Base-by-base conservation (phyloP, 2,113 vertebrate genomes). In the Mirounga angustirostris region DNA sequence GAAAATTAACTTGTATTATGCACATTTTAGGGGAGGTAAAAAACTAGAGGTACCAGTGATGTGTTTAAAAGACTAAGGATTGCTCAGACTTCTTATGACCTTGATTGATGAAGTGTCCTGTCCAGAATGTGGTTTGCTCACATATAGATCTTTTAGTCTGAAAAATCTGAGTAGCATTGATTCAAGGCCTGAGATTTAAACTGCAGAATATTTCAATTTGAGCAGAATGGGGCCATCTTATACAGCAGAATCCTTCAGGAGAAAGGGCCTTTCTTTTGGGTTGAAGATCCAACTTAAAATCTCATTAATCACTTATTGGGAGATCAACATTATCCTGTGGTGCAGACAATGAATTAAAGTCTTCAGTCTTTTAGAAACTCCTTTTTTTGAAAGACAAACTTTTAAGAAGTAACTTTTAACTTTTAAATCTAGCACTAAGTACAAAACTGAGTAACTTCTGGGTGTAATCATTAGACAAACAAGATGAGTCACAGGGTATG, bases 321-420 rank as follows among this genome's bases (percentile, higher is more conserved):
- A 73, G 6, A 40, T 1, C 33, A 79, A 0, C 36, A 24, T 74
- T 93, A 43, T 81, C 61, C 5, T 1, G 61, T 82, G 2, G 46
- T 88, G 14, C 56, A 93, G 67, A 90, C 91, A 56, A 65, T 94
- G 26, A 84, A 85, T 40, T 56, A 22, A 87, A 52, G 24, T 67
- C 58, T 83, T 76, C 14, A 71, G 13, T 88, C 15, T 74, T 91
- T 89, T 63, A 81, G 30, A 93, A 50, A 80, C 33, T 79, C n/a
- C 24, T 73, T 87, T 71, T 93, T 58, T 46, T 46, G 46, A 46
- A 46, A 93, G 69, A 88, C 28, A 73, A 26, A 87, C 46, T 87
- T 97, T n/a, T 50, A 81, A 76, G 30, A 71, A 91, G 19, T 67
- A 83, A 46, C 56, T 93, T 78, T 78, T 67, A 83, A 46, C 56